Evolutionary conservation across 2,113 vertebrate genomes (phyloP), one percentile per base, ranked within the genome.

Genomic region (Pristiophorus japonicus): DNA sequence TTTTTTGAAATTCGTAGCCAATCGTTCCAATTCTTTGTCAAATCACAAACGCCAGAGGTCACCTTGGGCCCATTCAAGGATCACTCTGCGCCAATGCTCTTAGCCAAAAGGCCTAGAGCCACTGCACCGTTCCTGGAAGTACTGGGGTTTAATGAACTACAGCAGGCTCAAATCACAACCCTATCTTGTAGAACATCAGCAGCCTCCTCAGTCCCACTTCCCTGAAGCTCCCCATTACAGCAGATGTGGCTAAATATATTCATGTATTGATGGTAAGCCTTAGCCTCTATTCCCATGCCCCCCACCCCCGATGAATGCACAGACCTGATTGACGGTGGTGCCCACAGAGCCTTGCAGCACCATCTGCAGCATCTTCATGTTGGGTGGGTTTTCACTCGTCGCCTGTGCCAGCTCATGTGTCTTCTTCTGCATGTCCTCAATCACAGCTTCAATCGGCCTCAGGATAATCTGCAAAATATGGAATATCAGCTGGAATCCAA

Each of bases 381-480:
- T 88, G 34, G 95, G 85, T 18, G 95, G 95, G 55, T 67, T 47
- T 65, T 34, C 78, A 63, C 45, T 85, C 2, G 95, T 95, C 8
- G 95, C 95, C 51, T 65, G 20, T 51, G 85, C 95, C 78, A 95
- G 78, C 51, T 95, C 95, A 0, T 51, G 22, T 24, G 87, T 95
- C 65, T 95, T 95, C 78, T 95, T 95, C 62, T 95, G 95, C 95
- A 95, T 93, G 63, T 95, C 95, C 85, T 95, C 95, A 66, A 95
- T 95, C 65, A 66, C 95, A 4, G 87, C 95, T 88, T 95, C 95
- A 47, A 95, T 94, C 0, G 95, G 95, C 12, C 78, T 95, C n/a
- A 95, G 95, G 85, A 16, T 88, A 67, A 87, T 94, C 95, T 95
- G 18, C 27, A 62, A 87, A 94, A 38, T 18, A 78, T 38, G 59